These are phyloP conservation scores for Archivesica marissinica DNA, from an alignment of 1,140 invertebrate species.

Conservation along the genomic window DNA sequence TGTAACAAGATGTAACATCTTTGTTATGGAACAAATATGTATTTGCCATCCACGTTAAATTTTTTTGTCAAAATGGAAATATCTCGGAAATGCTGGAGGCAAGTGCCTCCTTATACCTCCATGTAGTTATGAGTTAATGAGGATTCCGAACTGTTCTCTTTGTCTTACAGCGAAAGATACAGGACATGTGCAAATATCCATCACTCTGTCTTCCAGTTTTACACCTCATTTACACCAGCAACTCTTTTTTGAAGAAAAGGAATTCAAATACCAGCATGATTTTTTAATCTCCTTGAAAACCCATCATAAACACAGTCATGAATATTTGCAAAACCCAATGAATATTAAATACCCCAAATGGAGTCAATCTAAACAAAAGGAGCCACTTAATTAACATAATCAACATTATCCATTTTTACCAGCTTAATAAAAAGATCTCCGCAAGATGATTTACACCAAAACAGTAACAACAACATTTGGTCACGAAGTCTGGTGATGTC, in stretches of 20 bases:
- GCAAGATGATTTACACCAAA: not conserved
- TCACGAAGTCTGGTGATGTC: not conserved
- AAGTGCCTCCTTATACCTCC: no score
- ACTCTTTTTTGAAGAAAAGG: slow-evolving; percentile 2
- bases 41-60: no score
- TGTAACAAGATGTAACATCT: no score
- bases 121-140: no score
- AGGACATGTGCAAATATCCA: slow-evolving; percentile 21
- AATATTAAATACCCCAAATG: slow-evolving; percentile 28
- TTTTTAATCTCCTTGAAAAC: slow-evolving; percentile 9
- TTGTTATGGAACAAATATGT: no score
- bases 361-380: slow-evolving; percentile 29
- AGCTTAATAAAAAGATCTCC: not conserved
- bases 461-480: not conserved
- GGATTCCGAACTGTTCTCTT: no score
- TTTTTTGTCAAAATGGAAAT: no score
- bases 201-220: not conserved
- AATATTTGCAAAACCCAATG: slow-evolving; percentile 28
- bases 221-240: slow-evolving; percentile 15
- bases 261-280: slow-evolving; percentile 31
- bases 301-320: slow-evolving; percentile 21
- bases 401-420: not conserved
- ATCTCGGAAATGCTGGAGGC: no score
- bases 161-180: not conserved
- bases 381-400: slow-evolving; percentile 4